Base-by-base conservation (phyloP, 2,113 vertebrate species). In the Panurus biarmicus region DNA sequence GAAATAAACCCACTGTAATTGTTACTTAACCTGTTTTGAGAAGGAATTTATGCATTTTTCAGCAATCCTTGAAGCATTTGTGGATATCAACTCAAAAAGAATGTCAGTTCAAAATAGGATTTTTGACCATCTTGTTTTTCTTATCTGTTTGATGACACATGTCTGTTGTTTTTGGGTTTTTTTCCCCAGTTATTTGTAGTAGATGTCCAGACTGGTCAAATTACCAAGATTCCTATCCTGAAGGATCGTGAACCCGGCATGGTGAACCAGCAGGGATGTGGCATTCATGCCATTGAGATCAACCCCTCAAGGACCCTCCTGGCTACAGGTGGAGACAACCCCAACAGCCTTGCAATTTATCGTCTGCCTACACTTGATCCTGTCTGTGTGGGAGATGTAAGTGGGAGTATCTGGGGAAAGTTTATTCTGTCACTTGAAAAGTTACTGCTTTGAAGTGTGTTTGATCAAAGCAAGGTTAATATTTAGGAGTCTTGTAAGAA, bases 331-430 rank as follows among this genome's bases (percentile, higher is more conserved):
- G 99, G 99, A 93, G 99, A 99, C 96, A 99, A 99, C 96, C 99
- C 99, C 53, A 99, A 99, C 97, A 99, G 99, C 96, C 97, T 99
- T 75, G 99, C 99, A 31, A 97, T 99, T 95, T 99, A 99, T 95
- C 98, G 98, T 57, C 98, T 99, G 78, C 99, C 99, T 85, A 99
- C 99, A 2, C 97, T 99, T 4, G 99, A 99, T 96, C 99, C 99
- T 18, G 98, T 99, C 85, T 99, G 99, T 80, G 99, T 99, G 87
- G 99, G 99, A 94, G 99, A 99, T 97, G 99, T 99, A 98, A 99
- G 99, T 99, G 65, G n/a, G 51, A 54, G 12, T 47, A 42, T 23
- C 33, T 6, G n/a, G 42, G 66, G 16, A 36, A 85, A 6, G 21
- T 44, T 65, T 62, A n/a, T 51, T 42, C 23, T 51, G 6, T 42